Percentiles rank a stretch among this genome's conserved stretches.
Conservation (phyloP, 1,140 invertebrate species). For the Aculops lycopersici region DNA sequence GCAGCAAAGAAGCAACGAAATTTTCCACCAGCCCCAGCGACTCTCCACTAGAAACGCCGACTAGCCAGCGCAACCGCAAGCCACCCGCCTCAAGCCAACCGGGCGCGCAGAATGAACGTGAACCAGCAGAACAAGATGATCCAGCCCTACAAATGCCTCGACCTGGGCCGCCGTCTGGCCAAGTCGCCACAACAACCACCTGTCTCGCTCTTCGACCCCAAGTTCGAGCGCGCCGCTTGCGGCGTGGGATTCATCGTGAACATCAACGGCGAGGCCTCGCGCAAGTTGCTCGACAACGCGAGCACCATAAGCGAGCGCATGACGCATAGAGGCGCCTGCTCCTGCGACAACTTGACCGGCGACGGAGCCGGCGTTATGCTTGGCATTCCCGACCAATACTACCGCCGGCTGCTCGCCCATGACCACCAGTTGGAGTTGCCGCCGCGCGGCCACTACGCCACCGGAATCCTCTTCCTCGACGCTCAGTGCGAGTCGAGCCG, state of each 20-base stretch:
- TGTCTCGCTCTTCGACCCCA: slow-evolving; percentile 64
- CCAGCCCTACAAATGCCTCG: too few relatives aligned
- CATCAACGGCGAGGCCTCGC: slow-evolving; percentile 64
- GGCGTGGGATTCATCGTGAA: slow-evolving; percentile 94
- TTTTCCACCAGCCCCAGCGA: too few relatives aligned
- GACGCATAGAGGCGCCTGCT: slow-evolving; percentile 91
- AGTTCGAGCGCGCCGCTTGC: slow-evolving; percentile 72
- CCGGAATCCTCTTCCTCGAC: slow-evolving; percentile 75
- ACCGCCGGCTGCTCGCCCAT: slow-evolving; percentile 42
- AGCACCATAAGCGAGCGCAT: slow-evolving; percentile 69
- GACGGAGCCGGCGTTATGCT: slow-evolving; percentile 86
- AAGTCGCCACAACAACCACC: too few relatives aligned
- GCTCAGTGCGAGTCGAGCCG: slow-evolving; percentile 29
- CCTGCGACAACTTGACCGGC: slow-evolving; percentile 77
- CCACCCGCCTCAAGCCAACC: too few relatives aligned
- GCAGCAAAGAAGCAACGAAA: too few relatives aligned
- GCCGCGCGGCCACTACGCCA: slow-evolving; percentile 55
- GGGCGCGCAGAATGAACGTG: too few relatives aligned
- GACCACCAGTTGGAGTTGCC: slow-evolving; percentile 44
- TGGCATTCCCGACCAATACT: slow-evolving; percentile 78
- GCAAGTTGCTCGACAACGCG: slow-evolving; percentile 83
- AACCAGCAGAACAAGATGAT: too few relatives aligned
- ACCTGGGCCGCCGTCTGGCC: too few relatives aligned
- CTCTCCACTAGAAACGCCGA: too few relatives aligned
- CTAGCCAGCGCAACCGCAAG: too few relatives aligned